Percentiles rank a stretch among this genome's conserved stretches.
Evolutionary conservation across 1,140 invertebrate genomes (phyloP).

Genomic region (Heliconius himera): DNA sequence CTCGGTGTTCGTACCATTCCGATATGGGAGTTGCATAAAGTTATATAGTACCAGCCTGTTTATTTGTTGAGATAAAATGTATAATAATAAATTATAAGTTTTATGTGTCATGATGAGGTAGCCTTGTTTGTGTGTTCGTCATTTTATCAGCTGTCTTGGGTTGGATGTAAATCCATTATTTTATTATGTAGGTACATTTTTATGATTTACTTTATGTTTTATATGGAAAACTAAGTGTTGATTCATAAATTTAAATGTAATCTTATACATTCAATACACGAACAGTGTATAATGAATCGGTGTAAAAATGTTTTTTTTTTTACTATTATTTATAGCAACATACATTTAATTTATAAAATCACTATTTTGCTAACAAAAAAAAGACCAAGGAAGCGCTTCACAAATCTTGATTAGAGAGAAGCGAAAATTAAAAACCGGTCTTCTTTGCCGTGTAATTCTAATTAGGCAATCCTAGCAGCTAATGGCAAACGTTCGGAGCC

Average conservation of each 20-base stretch:
- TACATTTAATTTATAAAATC: not conserved
- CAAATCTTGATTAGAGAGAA: slow-evolving; percentile 51
- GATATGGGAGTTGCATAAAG: slow-evolving; percentile 56
- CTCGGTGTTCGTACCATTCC: slow-evolving; percentile 56
- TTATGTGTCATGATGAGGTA: slow-evolving; percentile 44
- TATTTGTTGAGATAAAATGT: slow-evolving; percentile 57
- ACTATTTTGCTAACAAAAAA: slow-evolving; percentile 9
- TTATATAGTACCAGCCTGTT: slow-evolving; percentile 43
- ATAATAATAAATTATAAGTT: slow-evolving; percentile 54
- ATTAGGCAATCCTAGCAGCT: slow-evolving; percentile 76
- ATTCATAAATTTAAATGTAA: not conserved
- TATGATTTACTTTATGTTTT: not conserved
- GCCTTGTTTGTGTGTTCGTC: slow-evolving; percentile 34
- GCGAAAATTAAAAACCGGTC: slow-evolving; percentile 65
- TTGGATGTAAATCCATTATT: not conserved
- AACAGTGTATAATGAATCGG: no score
- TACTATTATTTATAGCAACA: no score
- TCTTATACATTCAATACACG: no score
- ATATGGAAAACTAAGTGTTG: not conserved
- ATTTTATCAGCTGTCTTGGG: slow-evolving; percentile 26
- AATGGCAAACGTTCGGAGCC: slow-evolving; percentile 64
- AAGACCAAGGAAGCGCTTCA: slow-evolving; percentile 13
- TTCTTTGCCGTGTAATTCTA: slow-evolving; percentile 68
- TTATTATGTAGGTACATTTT: not conserved
- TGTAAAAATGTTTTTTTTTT: no score